These are phyloP conservation scores for Stichopus chloronotus DNA, from an alignment of 35 echinoderm and acorn worm species.

Conservation along the genomic window DNA sequence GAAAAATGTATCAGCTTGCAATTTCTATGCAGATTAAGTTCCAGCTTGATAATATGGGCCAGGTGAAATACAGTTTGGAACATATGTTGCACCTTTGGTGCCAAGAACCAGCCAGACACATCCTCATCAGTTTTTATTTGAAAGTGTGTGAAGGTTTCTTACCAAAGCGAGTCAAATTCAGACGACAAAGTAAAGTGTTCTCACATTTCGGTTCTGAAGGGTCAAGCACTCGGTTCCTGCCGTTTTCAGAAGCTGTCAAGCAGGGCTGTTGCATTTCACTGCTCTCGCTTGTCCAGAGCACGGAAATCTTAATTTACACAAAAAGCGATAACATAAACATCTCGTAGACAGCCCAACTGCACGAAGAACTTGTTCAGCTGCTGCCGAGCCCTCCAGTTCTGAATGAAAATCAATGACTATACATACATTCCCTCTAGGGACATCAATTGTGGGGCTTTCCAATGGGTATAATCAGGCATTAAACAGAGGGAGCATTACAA, in stretches of 20 bases:
- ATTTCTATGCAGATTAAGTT: no score
- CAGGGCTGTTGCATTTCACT: constrained; percentile 8
- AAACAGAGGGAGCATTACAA: not conserved
- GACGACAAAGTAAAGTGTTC: no score
- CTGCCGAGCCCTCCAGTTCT: constrained; percentile 27
- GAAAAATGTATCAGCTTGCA: no score
- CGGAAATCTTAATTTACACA: constrained; percentile 56
- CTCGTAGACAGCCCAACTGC: constrained; percentile 35
- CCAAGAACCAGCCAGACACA: no score
- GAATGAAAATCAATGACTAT: constrained; percentile 55
- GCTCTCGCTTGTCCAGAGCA: not conserved
- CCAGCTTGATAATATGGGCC: no score
- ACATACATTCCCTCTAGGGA: constrained; percentile 43
- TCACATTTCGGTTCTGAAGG: not conserved
- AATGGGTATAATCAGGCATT: constrained; percentile 20
- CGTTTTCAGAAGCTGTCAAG: not conserved
- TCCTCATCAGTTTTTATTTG: no score
- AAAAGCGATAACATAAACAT: constrained; percentile 47
- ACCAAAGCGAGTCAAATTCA: no score
- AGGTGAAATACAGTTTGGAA: no score
- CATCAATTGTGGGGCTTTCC: constrained; percentile 40
- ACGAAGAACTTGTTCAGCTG: constrained; percentile 44
- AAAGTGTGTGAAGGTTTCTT: no score
- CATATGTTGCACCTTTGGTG: no score
- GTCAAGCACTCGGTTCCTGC: constrained; percentile 30